Evolutionary conservation across 2,797 vertebrate genomes (phyloP).

Genomic region (Microctenopoma steveboyesi): DNA sequence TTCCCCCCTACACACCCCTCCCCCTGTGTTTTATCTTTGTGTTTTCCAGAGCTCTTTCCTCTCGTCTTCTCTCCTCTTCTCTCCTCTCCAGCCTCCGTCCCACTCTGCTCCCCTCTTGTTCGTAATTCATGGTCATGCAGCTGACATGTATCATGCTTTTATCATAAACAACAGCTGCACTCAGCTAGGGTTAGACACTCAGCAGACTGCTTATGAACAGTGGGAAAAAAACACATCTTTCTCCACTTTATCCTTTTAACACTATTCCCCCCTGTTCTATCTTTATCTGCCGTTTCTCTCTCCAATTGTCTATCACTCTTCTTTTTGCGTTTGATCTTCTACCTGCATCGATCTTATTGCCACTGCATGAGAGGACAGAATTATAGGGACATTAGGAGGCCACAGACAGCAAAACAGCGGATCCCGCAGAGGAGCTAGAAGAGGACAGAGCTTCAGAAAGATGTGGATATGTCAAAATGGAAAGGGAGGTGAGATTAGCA

Average conservation of each 20-base stretch:
- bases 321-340: constrained; percentile 45
- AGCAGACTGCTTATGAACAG: constrained; percentile 36
- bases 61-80: not conserved
- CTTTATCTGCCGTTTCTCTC: constrained; percentile 3
- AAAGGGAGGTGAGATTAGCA: not conserved
- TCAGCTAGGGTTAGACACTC: constrained; percentile 40
- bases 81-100: constrained; percentile 17
- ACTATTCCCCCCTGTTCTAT: not conserved
- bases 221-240: not conserved
- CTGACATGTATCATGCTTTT: constrained; percentile 45
- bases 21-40: constrained; percentile 17
- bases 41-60: constrained; percentile 18
- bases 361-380: constrained; percentile 35
- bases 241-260: constrained; percentile 6
- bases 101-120: constrained; percentile 26
- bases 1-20: constrained; percentile 14
- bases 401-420: constrained; percentile 19
- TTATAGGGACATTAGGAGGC: constrained; percentile 46
- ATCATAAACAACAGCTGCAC: constrained; percentile 47
- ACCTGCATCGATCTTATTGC: constrained; percentile 50
- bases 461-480: constrained; percentile 18
- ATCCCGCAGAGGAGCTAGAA: constrained; percentile 7
- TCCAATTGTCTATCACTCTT: constrained; percentile 6
- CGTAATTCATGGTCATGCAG: constrained; percentile 56
- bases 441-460: constrained; percentile 18